Evolutionary conservation across 1,140 invertebrate species (phyloP), one percentile per base, ranked within the genome.

Genomic region (Ceratoteleas bidentatus): DNA sequence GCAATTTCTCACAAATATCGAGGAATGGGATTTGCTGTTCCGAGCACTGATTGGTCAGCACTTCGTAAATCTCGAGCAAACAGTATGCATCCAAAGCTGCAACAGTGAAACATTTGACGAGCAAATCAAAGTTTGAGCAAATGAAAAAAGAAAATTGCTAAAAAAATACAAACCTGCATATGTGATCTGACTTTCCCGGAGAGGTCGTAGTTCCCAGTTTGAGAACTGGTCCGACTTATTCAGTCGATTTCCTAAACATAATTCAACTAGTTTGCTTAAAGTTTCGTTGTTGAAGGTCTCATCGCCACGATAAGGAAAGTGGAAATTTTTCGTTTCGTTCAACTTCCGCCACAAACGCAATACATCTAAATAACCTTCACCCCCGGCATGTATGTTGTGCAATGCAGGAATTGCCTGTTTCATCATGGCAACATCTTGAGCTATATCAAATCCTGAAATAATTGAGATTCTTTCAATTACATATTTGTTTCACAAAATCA

Each of bases 181-280:
- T 73, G 90, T 87, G 33, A 96, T 93, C 91, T 98, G 97, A 62
- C 93, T 93, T 45, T 93, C 87, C 65, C 96, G 89, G 24, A 98
- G 88, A 16, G 97, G 97, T 85, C 96, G 92, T 72, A 93, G 92
- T 86, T 97, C 95, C 96, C 96, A 98, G 91, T 97, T 95, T 0
- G 96, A 97, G 92, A 97, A 96, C 83, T 97, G 96, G 88, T 97
- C 95, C 5, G 92, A 92, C 90, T 98, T 98, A 87, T 96, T 93
- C 0, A 98, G 87, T 24, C 94, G 93, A 62, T 93, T 88, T 10
- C 96, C 96, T 78, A 97, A 92, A 87, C 95, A 95, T 14, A 93
- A 88, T 77, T 94, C 92, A 0, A 96, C 96, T 47, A 97, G 89
- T 84, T 94, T 94, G 85, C 94, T 94, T 11, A 97, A 87, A 61